Evolutionary conservation across 2,888 invertebrate species (phyloP).

Genomic region (Blastobasis lacticolella): DNA sequence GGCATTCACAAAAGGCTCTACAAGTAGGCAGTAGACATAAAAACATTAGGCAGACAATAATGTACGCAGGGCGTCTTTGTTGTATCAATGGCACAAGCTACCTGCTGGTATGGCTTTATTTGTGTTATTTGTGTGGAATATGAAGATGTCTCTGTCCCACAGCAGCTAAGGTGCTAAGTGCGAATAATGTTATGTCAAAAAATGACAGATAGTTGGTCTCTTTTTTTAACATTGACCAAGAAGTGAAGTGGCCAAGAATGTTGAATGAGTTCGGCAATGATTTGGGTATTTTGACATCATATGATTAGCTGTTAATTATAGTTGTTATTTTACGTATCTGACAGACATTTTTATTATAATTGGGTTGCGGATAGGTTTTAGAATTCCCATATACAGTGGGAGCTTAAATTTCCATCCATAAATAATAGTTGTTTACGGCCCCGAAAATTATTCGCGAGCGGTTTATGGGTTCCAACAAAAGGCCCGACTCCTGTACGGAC

Average conservation of each 20-base stretch:
- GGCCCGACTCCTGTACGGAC: conserved; percentile 44
- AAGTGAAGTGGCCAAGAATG: too few species aligned
- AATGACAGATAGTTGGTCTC: not conserved
- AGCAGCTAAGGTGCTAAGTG: conserved; percentile 2
- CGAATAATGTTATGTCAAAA: not conserved
- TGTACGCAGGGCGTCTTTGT: conserved; percentile 5
- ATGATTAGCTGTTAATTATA: too few species aligned
- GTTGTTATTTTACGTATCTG: too few species aligned
- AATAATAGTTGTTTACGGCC: conserved; percentile 20
- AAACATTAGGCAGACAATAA: not conserved
- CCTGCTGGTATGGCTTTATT: conserved; percentile 6
- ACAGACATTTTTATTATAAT: too few species aligned
- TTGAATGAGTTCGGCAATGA: too few species aligned
- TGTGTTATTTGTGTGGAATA: not conserved
- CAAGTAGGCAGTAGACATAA: conserved; percentile 6
- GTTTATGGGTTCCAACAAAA: conserved; percentile 32
- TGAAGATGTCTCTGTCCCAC: conserved; percentile 4
- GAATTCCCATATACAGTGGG: too few species aligned
- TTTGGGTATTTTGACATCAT: too few species aligned
- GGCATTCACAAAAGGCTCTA: not conserved
- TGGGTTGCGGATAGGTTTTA: too few species aligned
- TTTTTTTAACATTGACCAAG: too few species aligned
- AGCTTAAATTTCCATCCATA: conserved; percentile 2
- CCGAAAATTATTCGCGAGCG: conserved; percentile 50
- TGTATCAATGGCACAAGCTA: conserved; percentile 3